Evolutionary conservation across 1,140 invertebrate genomes (phyloP).

Genomic region (Musca domestica): DNA sequence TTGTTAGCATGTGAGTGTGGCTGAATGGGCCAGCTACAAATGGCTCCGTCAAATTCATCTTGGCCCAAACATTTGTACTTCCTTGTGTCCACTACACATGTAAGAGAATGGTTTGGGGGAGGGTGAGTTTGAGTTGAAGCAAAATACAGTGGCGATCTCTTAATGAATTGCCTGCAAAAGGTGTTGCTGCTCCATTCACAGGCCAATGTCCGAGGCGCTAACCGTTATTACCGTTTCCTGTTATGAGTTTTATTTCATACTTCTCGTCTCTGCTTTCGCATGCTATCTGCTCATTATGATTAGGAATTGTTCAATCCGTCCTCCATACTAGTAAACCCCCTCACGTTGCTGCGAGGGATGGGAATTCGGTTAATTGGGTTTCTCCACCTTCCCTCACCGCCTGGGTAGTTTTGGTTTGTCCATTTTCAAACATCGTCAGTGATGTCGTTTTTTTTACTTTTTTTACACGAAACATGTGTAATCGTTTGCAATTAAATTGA

Average conservation of each 20-base stretch:
- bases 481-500: slow-evolving; percentile 53
- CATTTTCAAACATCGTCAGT: background rate
- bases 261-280: no score
- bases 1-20: no score
- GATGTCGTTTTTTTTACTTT: background rate
- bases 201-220: no score
- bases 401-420: no score
- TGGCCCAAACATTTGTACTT: background rate
- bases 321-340: no score
- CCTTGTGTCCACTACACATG: background rate
- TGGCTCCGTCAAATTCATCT: slow-evolving; percentile 8
- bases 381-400: no score
- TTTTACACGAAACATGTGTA: slow-evolving; percentile 41
- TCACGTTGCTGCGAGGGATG: no score
- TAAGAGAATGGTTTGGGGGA: background rate
- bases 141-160: background rate
- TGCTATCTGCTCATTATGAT: no score
- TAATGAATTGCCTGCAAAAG: slow-evolving; percentile 11
- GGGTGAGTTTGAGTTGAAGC: background rate
- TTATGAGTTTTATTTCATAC: no score
- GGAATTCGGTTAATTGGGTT: no score
- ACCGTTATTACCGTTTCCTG: no score
- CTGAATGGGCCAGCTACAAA: background rate
- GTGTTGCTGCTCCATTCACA: background rate
- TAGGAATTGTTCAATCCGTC: no score